phyloP scores from a whole-genome alignment of 2,888 invertebrate species.

The Corbicula japonica region DNA sequence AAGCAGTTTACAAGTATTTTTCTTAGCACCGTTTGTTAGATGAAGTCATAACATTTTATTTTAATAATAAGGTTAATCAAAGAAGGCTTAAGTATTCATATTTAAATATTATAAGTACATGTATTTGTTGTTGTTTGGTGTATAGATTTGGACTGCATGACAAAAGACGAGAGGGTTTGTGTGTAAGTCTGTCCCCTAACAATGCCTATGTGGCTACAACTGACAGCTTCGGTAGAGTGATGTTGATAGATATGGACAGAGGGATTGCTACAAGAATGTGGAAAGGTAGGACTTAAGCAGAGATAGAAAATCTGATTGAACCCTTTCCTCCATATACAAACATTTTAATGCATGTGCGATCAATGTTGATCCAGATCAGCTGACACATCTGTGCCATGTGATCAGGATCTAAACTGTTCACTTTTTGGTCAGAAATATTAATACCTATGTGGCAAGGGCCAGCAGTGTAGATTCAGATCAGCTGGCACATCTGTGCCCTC shows the following conservation, averaged over 20 bases:
- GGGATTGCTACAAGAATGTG: conserved; percentile 95
- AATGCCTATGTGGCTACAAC: conserved; percentile 92
- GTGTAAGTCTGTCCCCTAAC: conserved; percentile 93
- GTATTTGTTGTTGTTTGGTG: background rate
- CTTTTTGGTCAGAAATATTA: too few species aligned
- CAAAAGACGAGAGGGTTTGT: conserved; percentile 91
- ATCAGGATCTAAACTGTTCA: too few species aligned
- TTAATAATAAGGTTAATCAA: background rate
- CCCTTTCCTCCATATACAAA: too few species aligned
- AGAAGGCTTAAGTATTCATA: background rate
- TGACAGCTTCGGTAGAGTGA: conserved; percentile 95
- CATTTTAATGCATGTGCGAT: too few species aligned
- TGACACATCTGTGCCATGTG: too few species aligned
- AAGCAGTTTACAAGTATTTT: too few species aligned
- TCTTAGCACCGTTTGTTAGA: too few species aligned
- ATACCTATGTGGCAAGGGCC: too few species aligned
- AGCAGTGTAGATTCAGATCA: too few species aligned
- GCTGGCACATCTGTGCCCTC: too few species aligned
- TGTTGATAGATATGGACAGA: conserved; percentile 93
- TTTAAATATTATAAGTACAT: background rate
- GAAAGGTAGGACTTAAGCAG: conserved; percentile 90
- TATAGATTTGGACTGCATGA: conserved; percentile 93
- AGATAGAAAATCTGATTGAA: too few species aligned
- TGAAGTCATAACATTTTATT: background rate
- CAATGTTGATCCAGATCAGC: too few species aligned